These are phyloP conservation scores for Anoplophora glabripennis DNA, from an alignment of 1,140 invertebrate genomes.

Conservation along the genomic window DNA sequence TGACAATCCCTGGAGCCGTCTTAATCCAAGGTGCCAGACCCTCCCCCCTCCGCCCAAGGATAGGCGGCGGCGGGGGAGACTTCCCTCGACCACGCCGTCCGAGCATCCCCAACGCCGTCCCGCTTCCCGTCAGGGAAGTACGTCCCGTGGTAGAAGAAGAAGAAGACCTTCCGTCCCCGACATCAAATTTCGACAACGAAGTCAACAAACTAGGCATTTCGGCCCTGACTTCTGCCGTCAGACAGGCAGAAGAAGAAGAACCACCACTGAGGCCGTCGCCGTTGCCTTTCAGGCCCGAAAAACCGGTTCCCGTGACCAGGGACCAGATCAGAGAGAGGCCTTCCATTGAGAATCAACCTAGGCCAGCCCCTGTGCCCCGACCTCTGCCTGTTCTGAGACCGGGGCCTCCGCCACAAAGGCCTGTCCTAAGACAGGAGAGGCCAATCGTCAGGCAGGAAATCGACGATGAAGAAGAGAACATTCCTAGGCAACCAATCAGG, in stretches of 20 bases:
- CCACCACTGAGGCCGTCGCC: slow-evolving; percentile 6
- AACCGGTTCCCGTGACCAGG: slow-evolving; percentile 45
- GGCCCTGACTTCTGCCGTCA: slow-evolving; percentile 25
- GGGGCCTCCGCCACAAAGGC: slow-evolving; percentile 18
- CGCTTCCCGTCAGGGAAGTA: slow-evolving; percentile 26
- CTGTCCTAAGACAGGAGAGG: slow-evolving; percentile 13
- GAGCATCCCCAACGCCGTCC: slow-evolving; percentile 24
- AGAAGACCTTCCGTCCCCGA: slow-evolving; percentile 19
- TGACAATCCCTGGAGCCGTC: slow-evolving; percentile 62
- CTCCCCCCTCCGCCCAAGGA: slow-evolving; percentile 12
- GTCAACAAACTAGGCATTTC: slow-evolving; percentile 37
- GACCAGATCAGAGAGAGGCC: slow-evolving; percentile 30
- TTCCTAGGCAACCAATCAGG: slow-evolving; percentile 9
- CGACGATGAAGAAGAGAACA: slow-evolving; percentile 12
- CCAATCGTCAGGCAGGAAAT: slow-evolving; percentile 27
- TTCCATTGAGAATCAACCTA: slow-evolving; percentile 3
- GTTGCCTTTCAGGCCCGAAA: slow-evolving; percentile 50
- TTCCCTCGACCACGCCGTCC: slow-evolving; percentile 26
- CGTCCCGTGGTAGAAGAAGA: slow-evolving; percentile 45
- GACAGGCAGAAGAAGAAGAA: slow-evolving; percentile 36
- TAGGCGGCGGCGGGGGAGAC: slow-evolving; percentile 5
- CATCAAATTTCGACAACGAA: slow-evolving; percentile 37
- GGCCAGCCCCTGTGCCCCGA: background rate
- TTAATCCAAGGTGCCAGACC: slow-evolving; percentile 40
- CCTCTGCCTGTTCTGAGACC: slow-evolving; percentile 22